phyloP scores from a whole-genome alignment of 1,140 invertebrate species.

The Lasioglossum baleicum region DNA sequence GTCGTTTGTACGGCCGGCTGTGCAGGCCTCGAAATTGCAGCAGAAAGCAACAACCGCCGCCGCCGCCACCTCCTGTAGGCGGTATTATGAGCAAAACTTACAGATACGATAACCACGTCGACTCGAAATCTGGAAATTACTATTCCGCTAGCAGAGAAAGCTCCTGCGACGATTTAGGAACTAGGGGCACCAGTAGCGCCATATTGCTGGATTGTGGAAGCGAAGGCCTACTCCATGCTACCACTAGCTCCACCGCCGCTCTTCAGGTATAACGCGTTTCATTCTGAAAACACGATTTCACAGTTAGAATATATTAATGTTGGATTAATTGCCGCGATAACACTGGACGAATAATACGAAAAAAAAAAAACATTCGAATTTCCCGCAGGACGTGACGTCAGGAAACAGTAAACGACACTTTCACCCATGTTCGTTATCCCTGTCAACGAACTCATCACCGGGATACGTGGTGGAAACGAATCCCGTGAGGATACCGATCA shows the following conservation, averaged over 20 bases:
- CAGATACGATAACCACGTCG: conserved; percentile 76
- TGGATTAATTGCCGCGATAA: no score
- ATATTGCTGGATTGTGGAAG: conserved; percentile 74
- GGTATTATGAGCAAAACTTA: conserved; percentile 71
- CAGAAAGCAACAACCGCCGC: conserved; percentile 69
- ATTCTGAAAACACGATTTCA: no score
- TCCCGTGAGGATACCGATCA: conserved; percentile 88
- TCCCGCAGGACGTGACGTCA: conserved; percentile 59
- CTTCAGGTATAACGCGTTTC: conserved; percentile 67
- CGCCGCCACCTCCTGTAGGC: conserved; percentile 62
- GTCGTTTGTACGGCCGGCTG: conserved; percentile 80
- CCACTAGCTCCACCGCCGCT: conserved; percentile 70
- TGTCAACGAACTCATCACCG: conserved; percentile 69
- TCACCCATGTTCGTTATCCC: conserved; percentile 70
- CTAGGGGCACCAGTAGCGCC: conserved; percentile 70
- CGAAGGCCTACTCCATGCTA: conserved; percentile 73
- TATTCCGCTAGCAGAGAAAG: conserved; percentile 74
- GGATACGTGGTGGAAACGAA: conserved; percentile 70
- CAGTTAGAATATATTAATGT: no score
- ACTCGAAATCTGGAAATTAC: conserved; percentile 69
- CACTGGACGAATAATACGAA: no score
- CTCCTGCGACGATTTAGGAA: conserved; percentile 73
- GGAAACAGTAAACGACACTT: conserved; percentile 69
- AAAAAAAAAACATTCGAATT: no score
- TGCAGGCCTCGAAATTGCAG: conserved; percentile 73